Conservation (phyloP, 2,797 vertebrate genomes). For the Microtus agrestis region DNA sequence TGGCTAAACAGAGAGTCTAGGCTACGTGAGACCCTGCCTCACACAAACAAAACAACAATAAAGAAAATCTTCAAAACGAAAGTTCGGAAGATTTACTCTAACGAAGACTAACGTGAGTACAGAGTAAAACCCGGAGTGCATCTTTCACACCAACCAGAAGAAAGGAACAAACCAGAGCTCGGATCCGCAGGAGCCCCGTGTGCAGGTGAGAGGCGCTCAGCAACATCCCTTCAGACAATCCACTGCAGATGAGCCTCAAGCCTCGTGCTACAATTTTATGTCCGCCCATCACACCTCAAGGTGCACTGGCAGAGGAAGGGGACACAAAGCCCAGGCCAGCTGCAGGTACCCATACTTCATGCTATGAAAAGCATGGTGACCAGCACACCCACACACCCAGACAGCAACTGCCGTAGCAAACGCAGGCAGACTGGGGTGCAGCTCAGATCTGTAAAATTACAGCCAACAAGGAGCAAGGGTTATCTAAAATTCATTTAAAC, state of each 20-base stretch:
- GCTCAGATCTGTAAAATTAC: conserved; percentile 2
- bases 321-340: background rate
- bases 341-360: background rate
- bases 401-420: background rate
- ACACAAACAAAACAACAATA: background rate
- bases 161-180: conserved; percentile 16
- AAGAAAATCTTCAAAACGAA: background rate
- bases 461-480: background rate
- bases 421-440: background rate
- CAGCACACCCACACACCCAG: background rate
- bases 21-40: background rate
- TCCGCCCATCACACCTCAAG: background rate
- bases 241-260: background rate
- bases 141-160: background rate
- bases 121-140: conserved; percentile 22
- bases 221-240: background rate
- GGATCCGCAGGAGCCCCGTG: background rate
- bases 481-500: conserved; percentile 1
- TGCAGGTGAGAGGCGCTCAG: background rate
- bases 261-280: background rate
- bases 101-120: conserved; percentile 22
- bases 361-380: background rate
- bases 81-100: conserved; percentile 57
- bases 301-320: background rate
- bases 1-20: background rate